Base-by-base conservation (phyloP, 2,797 vertebrate species). In the Periophthalmus magnuspinnatus region DNA sequence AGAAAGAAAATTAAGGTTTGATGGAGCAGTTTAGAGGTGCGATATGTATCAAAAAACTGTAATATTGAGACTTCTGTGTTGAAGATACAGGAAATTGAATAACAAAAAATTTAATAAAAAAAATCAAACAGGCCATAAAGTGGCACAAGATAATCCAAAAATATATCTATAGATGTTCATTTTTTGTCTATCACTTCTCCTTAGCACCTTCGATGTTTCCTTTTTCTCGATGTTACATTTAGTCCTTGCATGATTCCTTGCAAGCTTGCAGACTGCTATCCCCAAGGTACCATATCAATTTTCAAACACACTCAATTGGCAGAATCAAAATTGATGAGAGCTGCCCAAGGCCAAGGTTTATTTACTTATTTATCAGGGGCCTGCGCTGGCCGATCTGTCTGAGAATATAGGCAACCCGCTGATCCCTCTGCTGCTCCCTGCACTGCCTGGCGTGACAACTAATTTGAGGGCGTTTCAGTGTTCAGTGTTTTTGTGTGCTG, bases 231-330 rank as follows among this genome's bases (percentile, higher is more conserved):
- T 54, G 19, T 10, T 21, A 54, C n/a, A 24, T 57, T 69, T 24
- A 67, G 71, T 56, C 63, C 2, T 21, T 73, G 71, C 67, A 74
- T 17, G 22, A 83, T 62, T 66, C 66, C 74, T 74, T 69, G 86
- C 72, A 81, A 71, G 55, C 73, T 89, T 81, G 82, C 67, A 55
- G 56, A 77, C 85, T 67, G 66, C 77, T 67, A 69, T 76, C 77
- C 83, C 84, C 64, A 10, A 61, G 88, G 76, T 76, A 47, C 61
- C 1, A 7, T 82, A 92, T 90, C 34, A 84, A 93, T 92, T 89
- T 71, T 69, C 69, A 60, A 69, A 24, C 65, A 74, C 67, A 72
- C 76, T 89, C 85, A 88, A 90, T 89, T 82, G 75, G 78, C 68
- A 82, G 68, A 89, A 88, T 73, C 76, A 80, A 65, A 84, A 86